Percentiles rank a stretch among this genome's conserved stretches.
These are phyloP conservation scores for Vanessa tameamea DNA, from an alignment of 1,140 invertebrate species.

Conservation along the genomic window DNA sequence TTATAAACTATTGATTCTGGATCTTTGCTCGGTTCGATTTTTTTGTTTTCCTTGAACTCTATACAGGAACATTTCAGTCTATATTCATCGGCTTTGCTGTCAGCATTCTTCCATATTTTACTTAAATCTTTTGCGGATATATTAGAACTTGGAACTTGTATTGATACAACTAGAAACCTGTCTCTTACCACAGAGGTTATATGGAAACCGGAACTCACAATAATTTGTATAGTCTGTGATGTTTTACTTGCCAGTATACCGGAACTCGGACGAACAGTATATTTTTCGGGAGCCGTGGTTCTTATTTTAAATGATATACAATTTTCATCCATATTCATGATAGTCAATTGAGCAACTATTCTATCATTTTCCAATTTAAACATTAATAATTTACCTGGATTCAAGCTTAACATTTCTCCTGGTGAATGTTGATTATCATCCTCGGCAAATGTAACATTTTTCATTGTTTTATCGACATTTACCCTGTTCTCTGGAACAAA, in stretches of 20 bases:
- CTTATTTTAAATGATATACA: constrained; percentile 51
- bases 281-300: constrained; percentile 50
- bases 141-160: constrained; percentile 42
- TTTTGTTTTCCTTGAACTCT: constrained; percentile 18
- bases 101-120: constrained; percentile 44
- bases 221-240: constrained; percentile 44
- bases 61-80: constrained; percentile 40
- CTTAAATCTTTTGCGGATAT: constrained; percentile 42
- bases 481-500: constrained; percentile 45
- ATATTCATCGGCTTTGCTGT: constrained; percentile 47
- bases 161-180: constrained; percentile 46
- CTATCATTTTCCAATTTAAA: constrained; percentile 42
- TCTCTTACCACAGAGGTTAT: constrained; percentile 46
- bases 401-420: constrained; percentile 44
- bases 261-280: constrained; percentile 42
- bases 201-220: constrained; percentile 44
- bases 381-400: constrained; percentile 36
- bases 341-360: constrained; percentile 42
- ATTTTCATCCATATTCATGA: constrained; percentile 50
- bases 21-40: constrained; percentile 15
- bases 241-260: constrained; percentile 37
- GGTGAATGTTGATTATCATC: constrained; percentile 31
- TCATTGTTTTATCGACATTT: constrained; percentile 24
- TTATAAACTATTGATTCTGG: constrained; percentile 30
- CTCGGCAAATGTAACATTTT: constrained; percentile 23